Conservation (phyloP, 2,797 vertebrate species). For the Liasis olivaceus region DNA sequence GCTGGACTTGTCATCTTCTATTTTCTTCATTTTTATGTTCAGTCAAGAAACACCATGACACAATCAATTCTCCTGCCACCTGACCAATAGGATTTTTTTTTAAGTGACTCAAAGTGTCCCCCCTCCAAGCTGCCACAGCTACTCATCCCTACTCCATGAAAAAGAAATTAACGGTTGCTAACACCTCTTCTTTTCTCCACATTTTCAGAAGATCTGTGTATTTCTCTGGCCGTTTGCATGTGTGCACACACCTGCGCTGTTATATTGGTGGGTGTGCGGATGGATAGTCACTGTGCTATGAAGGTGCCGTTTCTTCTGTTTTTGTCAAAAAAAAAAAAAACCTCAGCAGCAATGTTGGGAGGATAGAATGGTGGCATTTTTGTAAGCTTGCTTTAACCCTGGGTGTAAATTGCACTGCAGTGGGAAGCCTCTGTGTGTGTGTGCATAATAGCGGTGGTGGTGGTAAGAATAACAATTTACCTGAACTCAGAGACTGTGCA, state of each 20-base stretch:
- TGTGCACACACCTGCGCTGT: neutral
- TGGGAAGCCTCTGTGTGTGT: neutral
- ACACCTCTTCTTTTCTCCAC: neutral
- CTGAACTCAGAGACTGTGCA: neutral
- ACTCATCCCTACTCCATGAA: neutral
- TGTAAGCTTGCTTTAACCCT: neutral
- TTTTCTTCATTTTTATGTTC: no score
- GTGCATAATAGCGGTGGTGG: neutral
- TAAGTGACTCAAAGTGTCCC: neutral
- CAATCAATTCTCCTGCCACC: neutral
- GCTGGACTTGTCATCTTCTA: no score
- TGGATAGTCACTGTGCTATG: neutral
- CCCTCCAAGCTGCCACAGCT: neutral
- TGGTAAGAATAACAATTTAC: neutral
- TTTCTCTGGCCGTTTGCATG: neutral
- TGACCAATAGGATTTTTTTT: neutral
- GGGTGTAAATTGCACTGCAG: neutral
- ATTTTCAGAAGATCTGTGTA: neutral
- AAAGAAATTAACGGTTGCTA: neutral
- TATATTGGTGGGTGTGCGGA: neutral
- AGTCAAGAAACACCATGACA: no score
- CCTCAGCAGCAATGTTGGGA: neutral
- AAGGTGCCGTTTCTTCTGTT: neutral
- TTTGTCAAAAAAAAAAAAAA: neutral
- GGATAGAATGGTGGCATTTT: neutral